Evolutionary conservation across 2,113 vertebrate genomes (phyloP).

Genomic region (Alaudala cheleensis): DNA sequence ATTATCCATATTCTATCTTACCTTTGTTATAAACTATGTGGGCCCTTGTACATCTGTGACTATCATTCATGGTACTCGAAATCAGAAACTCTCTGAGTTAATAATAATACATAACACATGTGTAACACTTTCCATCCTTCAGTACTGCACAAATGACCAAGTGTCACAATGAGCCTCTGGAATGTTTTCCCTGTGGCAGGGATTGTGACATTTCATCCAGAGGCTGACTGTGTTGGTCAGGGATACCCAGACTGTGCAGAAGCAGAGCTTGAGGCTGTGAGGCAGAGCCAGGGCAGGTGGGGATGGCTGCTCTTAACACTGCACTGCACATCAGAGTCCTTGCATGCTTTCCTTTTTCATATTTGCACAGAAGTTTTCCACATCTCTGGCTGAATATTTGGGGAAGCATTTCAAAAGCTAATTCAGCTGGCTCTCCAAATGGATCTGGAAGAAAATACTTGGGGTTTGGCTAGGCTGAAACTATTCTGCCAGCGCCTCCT

Average conservation of each 20-base stretch:
- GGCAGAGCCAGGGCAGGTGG: background rate
- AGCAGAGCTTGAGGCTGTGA: background rate
- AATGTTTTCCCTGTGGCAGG: background rate
- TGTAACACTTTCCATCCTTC: background rate
- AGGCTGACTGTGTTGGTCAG: background rate
- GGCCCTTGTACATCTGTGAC: background rate
- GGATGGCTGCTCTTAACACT: background rate
- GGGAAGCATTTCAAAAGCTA: background rate
- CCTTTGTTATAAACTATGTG: background rate
- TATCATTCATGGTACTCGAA: background rate
- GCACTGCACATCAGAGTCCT: background rate
- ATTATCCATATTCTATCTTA: background rate
- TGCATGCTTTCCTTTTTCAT: background rate
- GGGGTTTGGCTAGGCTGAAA: background rate
- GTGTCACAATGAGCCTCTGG: background rate
- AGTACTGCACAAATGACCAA: background rate
- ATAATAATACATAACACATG: constrained; percentile 23
- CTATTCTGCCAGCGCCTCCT: background rate
- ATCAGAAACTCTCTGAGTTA: background rate
- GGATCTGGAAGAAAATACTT: background rate
- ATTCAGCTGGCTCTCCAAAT: background rate
- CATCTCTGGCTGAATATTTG: background rate
- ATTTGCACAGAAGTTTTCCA: background rate
- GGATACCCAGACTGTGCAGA: background rate
- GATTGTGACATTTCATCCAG: background rate